These are phyloP conservation scores for Oenanthe oenanthe DNA, from an alignment of 2,113 vertebrate genomes.

Conservation along the genomic window DNA sequence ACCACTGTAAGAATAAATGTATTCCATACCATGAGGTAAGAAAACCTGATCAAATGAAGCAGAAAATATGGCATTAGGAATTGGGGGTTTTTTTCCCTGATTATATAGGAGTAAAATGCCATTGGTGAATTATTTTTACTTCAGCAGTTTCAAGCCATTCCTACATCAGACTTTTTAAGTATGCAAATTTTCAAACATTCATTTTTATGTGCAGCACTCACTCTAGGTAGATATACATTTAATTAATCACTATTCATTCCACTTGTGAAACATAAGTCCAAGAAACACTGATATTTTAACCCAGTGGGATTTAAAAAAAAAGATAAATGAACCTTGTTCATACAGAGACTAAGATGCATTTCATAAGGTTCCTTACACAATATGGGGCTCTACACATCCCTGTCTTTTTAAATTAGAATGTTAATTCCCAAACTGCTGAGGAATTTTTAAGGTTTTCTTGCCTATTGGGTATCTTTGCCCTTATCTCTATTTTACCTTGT, in stretches of 20 bases:
- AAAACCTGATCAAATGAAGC: background rate
- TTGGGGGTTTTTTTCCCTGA: background rate
- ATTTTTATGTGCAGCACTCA: background rate
- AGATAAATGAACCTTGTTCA: background rate
- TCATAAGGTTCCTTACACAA: background rate
- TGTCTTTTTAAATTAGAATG: background rate
- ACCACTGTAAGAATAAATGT: slow-evolving; percentile 69
- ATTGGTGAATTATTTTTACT: background rate
- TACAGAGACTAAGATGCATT: background rate
- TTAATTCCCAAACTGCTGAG: background rate
- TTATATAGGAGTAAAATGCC: background rate
- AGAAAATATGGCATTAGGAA: background rate
- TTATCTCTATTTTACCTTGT: background rate
- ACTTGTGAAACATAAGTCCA: background rate
- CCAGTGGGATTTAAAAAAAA: background rate
- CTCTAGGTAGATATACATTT: background rate
- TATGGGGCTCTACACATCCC: background rate
- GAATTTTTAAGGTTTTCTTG: background rate
- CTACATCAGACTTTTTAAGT: background rate
- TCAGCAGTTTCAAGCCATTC: background rate
- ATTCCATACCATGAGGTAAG: slow-evolving; percentile 69
- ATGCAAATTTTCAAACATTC: background rate
- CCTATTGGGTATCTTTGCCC: background rate
- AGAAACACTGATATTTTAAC: background rate
- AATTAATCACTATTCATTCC: background rate